Base-by-base conservation (phyloP, 2,797 vertebrate genomes). In the Betta splendens region DNA sequence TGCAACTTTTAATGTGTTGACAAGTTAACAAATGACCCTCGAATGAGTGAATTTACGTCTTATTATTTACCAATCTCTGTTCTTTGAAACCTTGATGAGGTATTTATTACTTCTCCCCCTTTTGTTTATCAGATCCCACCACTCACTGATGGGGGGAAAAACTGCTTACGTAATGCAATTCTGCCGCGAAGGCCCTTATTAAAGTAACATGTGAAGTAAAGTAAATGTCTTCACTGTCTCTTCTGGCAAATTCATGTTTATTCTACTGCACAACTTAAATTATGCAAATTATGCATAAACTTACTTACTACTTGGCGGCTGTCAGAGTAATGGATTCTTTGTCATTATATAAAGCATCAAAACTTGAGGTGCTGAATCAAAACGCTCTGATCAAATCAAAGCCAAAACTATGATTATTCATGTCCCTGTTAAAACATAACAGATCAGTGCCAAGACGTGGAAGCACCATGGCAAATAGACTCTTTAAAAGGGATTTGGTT, bases 51-150 rank as follows among this genome's bases (percentile, higher is more conserved):
- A 75, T 82, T 69, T 38, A 60, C 26, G 80, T 69, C 42, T 54
- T 75, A 73, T 69, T 75, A 66, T 72, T 79, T 82, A 44, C 38
- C 69, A 63, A 52, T 77, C 50, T 75, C 64, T 49, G 42, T 70
- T 75, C 59, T 58, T 75, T 64, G 55, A 31, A 68, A 60, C 48
- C 54, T 58, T 86, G 75, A 86, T 87, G 73, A 84, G 71, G 49
- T 87, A 80, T 90, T 89, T 90, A 87, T 89, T 90, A 74, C 87
- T 86, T 51, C 63, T 72, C 23, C 16, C n/a, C 21, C 45, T 39
- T 72, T 21, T 90, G 83, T 86, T 85, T 86, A 78, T 70, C 23
- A 42, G 71, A 84, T 81, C 75, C 81, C 78, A 75, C 51, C 50
- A 55, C 65, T 77, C 42, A 40, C 60, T 75, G 51, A 75, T 79